phyloP scores from a whole-genome alignment of 2,113 vertebrate species.

The Zapus hudsonius region DNA sequence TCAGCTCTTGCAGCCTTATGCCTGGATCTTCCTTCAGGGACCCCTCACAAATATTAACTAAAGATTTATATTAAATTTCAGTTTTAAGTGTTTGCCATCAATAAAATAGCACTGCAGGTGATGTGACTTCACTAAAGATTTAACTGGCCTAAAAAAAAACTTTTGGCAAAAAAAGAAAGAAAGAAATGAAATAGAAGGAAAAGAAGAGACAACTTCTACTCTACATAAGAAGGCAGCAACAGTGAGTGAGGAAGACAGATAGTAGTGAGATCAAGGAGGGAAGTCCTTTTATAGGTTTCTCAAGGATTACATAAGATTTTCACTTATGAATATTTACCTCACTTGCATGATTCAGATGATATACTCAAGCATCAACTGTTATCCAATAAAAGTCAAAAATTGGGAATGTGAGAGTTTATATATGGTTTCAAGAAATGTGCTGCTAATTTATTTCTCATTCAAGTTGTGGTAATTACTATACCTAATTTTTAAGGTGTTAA shows the following conservation, averaged over 20 bases:
- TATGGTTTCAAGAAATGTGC: conserved; percentile 10
- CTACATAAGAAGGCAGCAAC: neutral
- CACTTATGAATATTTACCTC: conserved; percentile 61
- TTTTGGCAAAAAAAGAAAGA: neutral
- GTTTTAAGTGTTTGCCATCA: conserved; percentile 47
- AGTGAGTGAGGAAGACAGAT: neutral
- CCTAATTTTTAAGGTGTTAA: conserved; percentile 66
- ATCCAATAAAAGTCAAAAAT: conserved; percentile 64
- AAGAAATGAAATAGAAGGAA: conserved; percentile 30
- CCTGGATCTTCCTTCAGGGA: conserved; percentile 43
- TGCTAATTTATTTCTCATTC: conserved; percentile 38
- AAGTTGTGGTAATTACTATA: conserved; percentile 70
- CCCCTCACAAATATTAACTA: conserved; percentile 54
- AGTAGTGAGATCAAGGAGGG: neutral
- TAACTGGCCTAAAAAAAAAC: neutral
- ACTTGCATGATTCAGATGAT: conserved; percentile 38
- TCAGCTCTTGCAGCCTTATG: neutral
- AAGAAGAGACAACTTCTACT: neutral
- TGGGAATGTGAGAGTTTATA: conserved; percentile 36
- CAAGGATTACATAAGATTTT: conserved; percentile 1
- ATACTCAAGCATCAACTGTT: conserved; percentile 53
- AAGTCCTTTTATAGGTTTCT: conserved; percentile 22
- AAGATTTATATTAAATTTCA: conserved; percentile 63
- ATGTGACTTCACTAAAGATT: conserved; percentile 17
- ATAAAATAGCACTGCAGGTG: conserved; percentile 44